Percentiles rank a stretch among this genome's conserved stretches.
These are phyloP conservation scores for Microdon myrmicae DNA, from an alignment of 2,888 invertebrate genomes.

Conservation along the genomic window DNA sequence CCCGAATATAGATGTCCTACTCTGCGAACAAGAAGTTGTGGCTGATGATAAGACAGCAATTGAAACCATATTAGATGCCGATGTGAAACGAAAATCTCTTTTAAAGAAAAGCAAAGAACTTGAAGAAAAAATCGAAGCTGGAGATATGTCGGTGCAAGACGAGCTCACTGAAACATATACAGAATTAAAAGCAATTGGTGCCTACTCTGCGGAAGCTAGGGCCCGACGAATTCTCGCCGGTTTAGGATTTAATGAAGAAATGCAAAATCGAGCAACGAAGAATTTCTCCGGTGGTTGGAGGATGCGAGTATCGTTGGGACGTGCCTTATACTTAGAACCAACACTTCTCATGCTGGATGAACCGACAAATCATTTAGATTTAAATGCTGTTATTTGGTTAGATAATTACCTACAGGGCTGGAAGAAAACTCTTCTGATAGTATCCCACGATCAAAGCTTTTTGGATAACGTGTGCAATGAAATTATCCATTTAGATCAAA, in stretches of 20 bases:
- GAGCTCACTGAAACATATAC: slow-evolving; percentile 91
- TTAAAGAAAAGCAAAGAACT: slow-evolving; percentile 85
- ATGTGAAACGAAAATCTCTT: slow-evolving; percentile 85
- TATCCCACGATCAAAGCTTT: slow-evolving; percentile 99
- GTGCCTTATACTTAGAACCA: slow-evolving; percentile 96
- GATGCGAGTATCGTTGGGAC: slow-evolving; percentile 97
- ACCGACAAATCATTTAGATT: slow-evolving; percentile 98
- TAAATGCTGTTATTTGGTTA: slow-evolving; percentile 99
- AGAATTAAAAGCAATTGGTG: slow-evolving; percentile 94
- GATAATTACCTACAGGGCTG: slow-evolving; percentile 98
- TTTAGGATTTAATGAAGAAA: slow-evolving; percentile 89
- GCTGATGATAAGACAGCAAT: slow-evolving; percentile 95
- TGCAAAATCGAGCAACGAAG: slow-evolving; percentile 91
- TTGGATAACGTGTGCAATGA: slow-evolving; percentile 99
- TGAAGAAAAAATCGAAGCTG: slow-evolving; percentile 78
- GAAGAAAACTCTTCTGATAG: slow-evolving; percentile 98
- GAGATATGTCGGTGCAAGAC: slow-evolving; percentile 79
- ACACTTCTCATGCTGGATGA: slow-evolving; percentile 97
- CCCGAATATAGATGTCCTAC: slow-evolving; percentile 91
- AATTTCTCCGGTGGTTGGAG: slow-evolving; percentile 97
- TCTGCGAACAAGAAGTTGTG: slow-evolving; percentile 98
- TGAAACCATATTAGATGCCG: slow-evolving; percentile 91
- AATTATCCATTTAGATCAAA: slow-evolving; percentile 95
- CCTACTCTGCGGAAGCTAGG: slow-evolving; percentile 96
- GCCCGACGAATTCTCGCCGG: slow-evolving; percentile 96